Evolutionary conservation across 2,113 vertebrate genomes (phyloP), one percentile per base, ranked within the genome.

Genomic region (Chascanopsetta lugubris): DNA sequence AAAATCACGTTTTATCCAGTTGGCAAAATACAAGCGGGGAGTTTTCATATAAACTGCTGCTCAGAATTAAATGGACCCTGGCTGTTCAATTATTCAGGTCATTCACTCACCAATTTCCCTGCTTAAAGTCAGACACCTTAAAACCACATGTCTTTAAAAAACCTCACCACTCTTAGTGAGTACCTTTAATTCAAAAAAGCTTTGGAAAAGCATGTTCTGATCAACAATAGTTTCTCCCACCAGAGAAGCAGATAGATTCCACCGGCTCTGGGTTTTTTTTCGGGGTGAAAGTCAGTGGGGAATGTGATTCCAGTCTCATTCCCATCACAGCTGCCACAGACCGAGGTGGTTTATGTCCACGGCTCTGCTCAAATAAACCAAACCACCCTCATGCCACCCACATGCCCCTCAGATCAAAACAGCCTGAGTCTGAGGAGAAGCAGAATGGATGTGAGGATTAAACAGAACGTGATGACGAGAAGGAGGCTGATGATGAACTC

Each of bases 341-440:
- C 51, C 38, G 56, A 73, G 47, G 51, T 59, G 1, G 75, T 82
- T 84, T 62, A 79, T 55, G 36, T 54, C 51, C 24, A 47, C 26
- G 21, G 26, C 9, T 26, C 64, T 54, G 46, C 42, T 82, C 55
- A 84, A 88, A 88, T 77, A 86, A 89, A 89, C 75, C 43, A 9
- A 20, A 63, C 59, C 80, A 77, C 8, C 46, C 18, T 63, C 73
- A 85, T 77, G 58, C 79, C 81, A 80, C 69, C 61, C 75, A 82
- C 54, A 43, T 51, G 22, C 50, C 49, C 26, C 47, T 55, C 27
- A 40, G 74, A 75, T 38, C 58, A 57, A 64, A 81, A 77, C 57
- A 78, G 36, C 69, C 67, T 6, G 18, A 22, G 24, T 45, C 40
- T 32, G 36, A 47, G 58, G 24, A 58, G 62, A 27, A 11, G 8